Evolutionary conservation across 2,797 vertebrate species (phyloP).

Genomic region (Dicrostonyx torquatus): DNA sequence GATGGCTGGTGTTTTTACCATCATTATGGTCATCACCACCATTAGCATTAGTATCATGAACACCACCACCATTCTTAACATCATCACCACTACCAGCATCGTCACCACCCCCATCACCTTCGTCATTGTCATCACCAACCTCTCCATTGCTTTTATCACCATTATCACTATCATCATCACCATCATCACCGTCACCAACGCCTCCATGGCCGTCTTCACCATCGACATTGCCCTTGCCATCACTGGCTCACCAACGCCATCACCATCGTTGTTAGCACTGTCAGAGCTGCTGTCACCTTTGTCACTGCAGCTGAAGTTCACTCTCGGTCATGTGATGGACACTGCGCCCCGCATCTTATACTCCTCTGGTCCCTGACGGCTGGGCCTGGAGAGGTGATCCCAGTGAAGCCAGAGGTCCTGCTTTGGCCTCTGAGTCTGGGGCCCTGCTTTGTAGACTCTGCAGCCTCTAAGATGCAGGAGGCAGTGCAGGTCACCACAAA

Average conservation of each 20-base stretch:
- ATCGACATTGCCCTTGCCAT: background rate
- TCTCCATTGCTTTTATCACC: rapidly evolving
- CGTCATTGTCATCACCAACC: background rate
- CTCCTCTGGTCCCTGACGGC: rapidly evolving
- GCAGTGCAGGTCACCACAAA: background rate
- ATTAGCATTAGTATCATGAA: background rate
- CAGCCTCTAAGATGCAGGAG: background rate
- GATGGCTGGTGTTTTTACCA: rapidly evolving
- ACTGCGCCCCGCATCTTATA: rapidly evolving
- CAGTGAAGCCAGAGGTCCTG: rapidly evolving
- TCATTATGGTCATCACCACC: background rate
- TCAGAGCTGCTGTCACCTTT: background rate
- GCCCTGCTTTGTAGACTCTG: background rate
- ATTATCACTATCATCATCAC: rapidly evolving
- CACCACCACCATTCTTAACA: too few relatives aligned
- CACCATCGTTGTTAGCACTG: background rate
- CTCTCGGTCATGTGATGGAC: background rate
- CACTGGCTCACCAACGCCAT: background rate
- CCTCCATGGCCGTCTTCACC: background rate
- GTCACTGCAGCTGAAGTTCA: rapidly evolving
- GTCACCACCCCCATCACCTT: rapidly evolving
- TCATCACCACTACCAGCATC: rapidly evolving
- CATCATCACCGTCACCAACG: background rate
- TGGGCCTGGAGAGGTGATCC: background rate
- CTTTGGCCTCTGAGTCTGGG: background rate